phyloP scores from a whole-genome alignment of 2,113 vertebrate genomes.

The Dasyurus viverrinus region DNA sequence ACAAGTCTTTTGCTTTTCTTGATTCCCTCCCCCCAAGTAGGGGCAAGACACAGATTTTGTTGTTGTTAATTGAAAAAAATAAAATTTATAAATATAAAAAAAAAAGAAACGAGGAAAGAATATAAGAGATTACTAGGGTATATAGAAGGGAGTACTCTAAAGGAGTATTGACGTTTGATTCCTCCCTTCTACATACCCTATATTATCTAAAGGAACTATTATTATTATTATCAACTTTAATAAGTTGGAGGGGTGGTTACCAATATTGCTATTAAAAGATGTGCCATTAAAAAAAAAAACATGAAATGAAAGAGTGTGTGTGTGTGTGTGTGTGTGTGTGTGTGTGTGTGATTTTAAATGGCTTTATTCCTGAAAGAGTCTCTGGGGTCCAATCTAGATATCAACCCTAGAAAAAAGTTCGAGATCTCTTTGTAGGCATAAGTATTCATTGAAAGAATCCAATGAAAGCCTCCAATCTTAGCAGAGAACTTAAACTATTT shows the following conservation, averaged over 20 bases:
- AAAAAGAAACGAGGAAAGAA: background rate
- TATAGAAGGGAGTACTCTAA: background rate
- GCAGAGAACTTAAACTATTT: background rate
- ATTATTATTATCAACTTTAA: background rate
- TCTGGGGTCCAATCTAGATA: background rate
- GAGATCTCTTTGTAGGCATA: background rate
- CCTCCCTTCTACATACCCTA: too few relatives aligned
- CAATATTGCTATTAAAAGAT: too few relatives aligned
- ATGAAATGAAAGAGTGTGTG: background rate
- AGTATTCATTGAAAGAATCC: background rate
- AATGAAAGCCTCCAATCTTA: background rate
- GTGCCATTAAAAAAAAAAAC: accelerated
- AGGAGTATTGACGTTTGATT: background rate
- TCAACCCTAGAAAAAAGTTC: background rate
- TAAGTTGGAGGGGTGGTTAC: background rate
- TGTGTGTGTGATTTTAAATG: background rate
- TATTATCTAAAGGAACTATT: background rate
- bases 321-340: too few relatives aligned
- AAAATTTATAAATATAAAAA: background rate
- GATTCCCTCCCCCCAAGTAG: background rate
- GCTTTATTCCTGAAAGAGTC: background rate
- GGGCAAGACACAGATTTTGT: background rate
- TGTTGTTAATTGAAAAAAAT: background rate
- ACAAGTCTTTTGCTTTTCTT: background rate
- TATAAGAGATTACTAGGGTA: background rate